Base-by-base conservation (phyloP, 2,888 invertebrate genomes). In the Mamestra brassicae region DNA sequence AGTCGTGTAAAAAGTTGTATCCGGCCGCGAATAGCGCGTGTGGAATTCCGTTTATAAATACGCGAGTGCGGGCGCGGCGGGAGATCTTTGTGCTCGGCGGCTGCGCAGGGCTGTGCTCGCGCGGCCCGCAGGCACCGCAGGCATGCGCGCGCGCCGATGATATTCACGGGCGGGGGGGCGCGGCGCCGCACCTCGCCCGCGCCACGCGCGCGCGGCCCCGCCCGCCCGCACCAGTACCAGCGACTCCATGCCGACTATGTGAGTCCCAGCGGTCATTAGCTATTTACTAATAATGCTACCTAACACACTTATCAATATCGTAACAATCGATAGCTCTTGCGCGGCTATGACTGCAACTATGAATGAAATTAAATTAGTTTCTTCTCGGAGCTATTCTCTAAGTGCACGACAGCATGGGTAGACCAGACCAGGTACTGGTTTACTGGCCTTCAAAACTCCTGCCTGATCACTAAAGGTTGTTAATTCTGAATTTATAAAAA, bases 1-100 rank as follows among this genome's bases (percentile, higher is more conserved):
- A 95, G 96, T 96, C 96, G 96, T 96, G 96, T 95, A 95, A 95
- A 95, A 96, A 96, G 96, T 94, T 94, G 95, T 95, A 96, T 95
- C 96, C 96, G 95, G 94, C 95, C 90, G 90, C 90, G 94, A 93
- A 94, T 93, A 94, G 93, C 93, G 92, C 92, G 93, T 90, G 92
- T 92, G 95, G 96, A 94, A 96, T 96, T 95, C 90, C 93, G 94
- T 95, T 96, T 96, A 96, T 96, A 95, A 96, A 96, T 96, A 96
- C 92, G 92, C 92, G 90, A 90, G 91, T 89, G 90, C 81, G 85
- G 84, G 88, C 83, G 89, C 86, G 84, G 83, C 80, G 86, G 76
- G 86, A 83, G 83, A 85, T 82, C 85, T 83, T 74, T 78, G 82
- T 83, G 71, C 66, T 72, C 77, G 81, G 84, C 80, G 80, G 81